Evolutionary conservation across 2,888 invertebrate species (phyloP).

Genomic region (Arenicola marina): DNA sequence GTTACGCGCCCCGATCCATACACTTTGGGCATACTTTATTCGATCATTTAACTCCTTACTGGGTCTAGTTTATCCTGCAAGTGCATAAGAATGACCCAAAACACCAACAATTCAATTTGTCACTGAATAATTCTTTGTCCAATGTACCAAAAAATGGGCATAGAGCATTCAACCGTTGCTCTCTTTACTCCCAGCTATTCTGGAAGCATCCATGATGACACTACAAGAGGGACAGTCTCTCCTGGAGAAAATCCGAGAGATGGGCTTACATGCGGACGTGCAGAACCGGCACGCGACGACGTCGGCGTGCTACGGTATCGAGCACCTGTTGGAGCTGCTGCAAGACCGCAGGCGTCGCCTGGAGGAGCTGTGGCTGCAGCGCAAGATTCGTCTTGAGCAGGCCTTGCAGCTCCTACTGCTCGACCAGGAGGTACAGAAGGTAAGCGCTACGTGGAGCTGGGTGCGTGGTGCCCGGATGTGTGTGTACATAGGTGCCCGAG

Average conservation of each 20-base stretch:
- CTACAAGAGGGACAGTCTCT: conserved; percentile 79
- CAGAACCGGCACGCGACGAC: conserved; percentile 63
- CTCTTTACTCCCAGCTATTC: conserved; percentile 66
- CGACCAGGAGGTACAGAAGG: conserved; percentile 71
- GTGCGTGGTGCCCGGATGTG: conserved; percentile 55
- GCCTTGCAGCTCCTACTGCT: conserved; percentile 75
- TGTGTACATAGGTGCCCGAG: too few species aligned
- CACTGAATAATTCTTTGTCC: too few species aligned
- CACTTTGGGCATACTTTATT: too few species aligned
- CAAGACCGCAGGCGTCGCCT: conserved; percentile 75
- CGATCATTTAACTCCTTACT: too few species aligned
- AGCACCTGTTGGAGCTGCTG: conserved; percentile 64
- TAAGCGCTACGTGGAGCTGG: conserved; percentile 42
- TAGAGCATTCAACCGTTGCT: too few species aligned
- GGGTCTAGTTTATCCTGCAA: too few species aligned
- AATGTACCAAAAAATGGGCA: too few species aligned
- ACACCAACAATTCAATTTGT: too few species aligned
- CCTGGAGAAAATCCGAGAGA: conserved; percentile 74
- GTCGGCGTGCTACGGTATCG: conserved; percentile 63
- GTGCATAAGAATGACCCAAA: too few species aligned
- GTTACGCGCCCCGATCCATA: too few species aligned
- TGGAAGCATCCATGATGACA: conserved; percentile 79
- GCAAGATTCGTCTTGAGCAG: conserved; percentile 78
- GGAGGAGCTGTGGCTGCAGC: conserved; percentile 69
- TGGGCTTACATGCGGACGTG: conserved; percentile 75